Base-by-base conservation (phyloP, 2,797 vertebrate genomes). In the Rhabdomys pumilio region DNA sequence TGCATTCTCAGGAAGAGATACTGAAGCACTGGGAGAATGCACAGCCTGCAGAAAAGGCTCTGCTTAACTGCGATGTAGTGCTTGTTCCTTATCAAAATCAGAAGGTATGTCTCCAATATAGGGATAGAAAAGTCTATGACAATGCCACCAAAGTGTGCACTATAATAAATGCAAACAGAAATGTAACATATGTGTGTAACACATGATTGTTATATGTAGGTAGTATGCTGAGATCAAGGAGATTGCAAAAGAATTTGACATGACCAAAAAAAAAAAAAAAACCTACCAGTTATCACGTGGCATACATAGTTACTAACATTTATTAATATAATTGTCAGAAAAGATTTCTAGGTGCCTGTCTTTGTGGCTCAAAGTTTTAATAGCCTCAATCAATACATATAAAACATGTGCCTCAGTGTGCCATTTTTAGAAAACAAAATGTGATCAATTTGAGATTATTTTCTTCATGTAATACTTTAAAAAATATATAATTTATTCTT, bases 191-290 rank as follows among this genome's bases (percentile, higher is more conserved):
- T 44, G 8, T 31, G 24, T 44, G 38, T n/a, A 31, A 31, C 69
- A 14, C 24, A 20, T 4, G 7, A 22, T 13, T 13, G 11, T 12
- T 67, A 1, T 29, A 55, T 13, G 9, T 13, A 83, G n/a, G 7
- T 44, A 55, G 29, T 20, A 2, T 92, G 73, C 29, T 92, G 41
- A 86, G 80, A 85, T 44, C 6, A 41, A 14, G 6, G 13, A 1
- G 59, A 61, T 9, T 38, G 22, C 17, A 2, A 15, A 31, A 87
- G 75, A 34, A 72, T 82, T 61, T 87, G 31, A 8, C 22, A 72
- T 20, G 61, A 87, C 22, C 89, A 95, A 84, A 65, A 34, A 81
- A n/a, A 90, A 20, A 84, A 95, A 84, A 50, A 34, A 81, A 41
- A 86, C 26, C 11, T 84, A 17, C 3, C 41, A 79, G 44, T 7